These are phyloP conservation scores for Nezara viridula DNA, from an alignment of 2,888 invertebrate species.

Conservation along the genomic window DNA sequence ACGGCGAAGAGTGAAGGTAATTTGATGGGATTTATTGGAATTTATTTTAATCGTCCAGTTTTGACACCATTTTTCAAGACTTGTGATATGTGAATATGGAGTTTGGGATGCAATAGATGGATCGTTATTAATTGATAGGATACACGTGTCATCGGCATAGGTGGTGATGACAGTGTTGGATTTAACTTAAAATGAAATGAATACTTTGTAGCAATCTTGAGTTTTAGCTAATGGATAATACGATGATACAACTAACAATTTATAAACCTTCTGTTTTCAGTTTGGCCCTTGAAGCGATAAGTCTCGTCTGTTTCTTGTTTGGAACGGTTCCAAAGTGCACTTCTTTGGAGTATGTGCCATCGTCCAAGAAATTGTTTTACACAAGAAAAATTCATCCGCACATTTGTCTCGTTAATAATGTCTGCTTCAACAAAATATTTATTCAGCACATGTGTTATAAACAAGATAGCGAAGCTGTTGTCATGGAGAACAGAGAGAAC, in stretches of 20 bases:
- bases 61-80: too few species aligned
- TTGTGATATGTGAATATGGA: too few species aligned
- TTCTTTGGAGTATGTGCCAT: background rate
- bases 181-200: too few species aligned
- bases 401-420: background rate
- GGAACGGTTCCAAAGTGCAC: background rate
- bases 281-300: constrained; percentile 2
- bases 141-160: too few species aligned
- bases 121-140: too few species aligned
- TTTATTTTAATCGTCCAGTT: too few species aligned
- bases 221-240: background rate
- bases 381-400: too few species aligned
- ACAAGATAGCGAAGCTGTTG: background rate
- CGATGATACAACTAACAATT: background rate
- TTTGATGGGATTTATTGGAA: too few species aligned
- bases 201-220: too few species aligned
- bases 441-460: background rate
- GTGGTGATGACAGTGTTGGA: too few species aligned
- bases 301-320: background rate
- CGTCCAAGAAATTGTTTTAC: background rate
- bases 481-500: background rate
- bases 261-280: background rate
- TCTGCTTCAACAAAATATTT: background rate
- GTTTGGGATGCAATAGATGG: too few species aligned
- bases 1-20: too few species aligned